phyloP scores from a whole-genome alignment of 2,113 vertebrate species.

The Cinclus mexicanus region DNA sequence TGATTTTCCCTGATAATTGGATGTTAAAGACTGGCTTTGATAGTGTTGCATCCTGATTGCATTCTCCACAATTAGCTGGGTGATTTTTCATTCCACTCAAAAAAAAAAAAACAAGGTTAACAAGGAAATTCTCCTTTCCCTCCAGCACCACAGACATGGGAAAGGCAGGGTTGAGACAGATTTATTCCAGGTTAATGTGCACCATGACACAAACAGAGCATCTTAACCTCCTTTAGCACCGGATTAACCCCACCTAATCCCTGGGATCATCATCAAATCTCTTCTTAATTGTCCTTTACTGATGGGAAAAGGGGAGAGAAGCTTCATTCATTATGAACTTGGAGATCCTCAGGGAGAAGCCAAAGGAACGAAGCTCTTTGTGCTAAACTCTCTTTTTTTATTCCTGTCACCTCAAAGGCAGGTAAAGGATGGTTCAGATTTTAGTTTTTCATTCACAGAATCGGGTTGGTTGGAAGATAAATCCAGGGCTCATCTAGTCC shows the following conservation, averaged over 20 bases:
- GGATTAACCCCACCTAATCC: background rate
- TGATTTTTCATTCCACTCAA: background rate
- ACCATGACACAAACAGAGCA: background rate
- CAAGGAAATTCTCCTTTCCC: background rate
- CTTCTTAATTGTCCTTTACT: background rate
- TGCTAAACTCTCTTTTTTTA: background rate
- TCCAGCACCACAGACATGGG: fast-evolving
- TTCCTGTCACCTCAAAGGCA: background rate
- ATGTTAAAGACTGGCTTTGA: background rate
- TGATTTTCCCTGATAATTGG: background rate
- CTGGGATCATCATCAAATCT: background rate
- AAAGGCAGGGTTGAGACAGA: background rate
- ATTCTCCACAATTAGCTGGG: background rate
- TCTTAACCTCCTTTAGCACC: background rate
- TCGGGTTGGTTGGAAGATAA: background rate
- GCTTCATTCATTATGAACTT: background rate
- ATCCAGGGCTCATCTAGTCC: background rate
- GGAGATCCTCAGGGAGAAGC: background rate
- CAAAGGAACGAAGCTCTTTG: background rate
- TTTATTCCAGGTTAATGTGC: background rate
- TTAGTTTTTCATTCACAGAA: background rate
- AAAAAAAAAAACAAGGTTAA: background rate
- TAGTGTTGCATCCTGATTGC: background rate
- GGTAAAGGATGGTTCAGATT: background rate
- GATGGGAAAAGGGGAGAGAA: background rate